These are phyloP conservation scores for Bubo bubo DNA, from an alignment of 2,113 vertebrate species.

Conservation along the genomic window DNA sequence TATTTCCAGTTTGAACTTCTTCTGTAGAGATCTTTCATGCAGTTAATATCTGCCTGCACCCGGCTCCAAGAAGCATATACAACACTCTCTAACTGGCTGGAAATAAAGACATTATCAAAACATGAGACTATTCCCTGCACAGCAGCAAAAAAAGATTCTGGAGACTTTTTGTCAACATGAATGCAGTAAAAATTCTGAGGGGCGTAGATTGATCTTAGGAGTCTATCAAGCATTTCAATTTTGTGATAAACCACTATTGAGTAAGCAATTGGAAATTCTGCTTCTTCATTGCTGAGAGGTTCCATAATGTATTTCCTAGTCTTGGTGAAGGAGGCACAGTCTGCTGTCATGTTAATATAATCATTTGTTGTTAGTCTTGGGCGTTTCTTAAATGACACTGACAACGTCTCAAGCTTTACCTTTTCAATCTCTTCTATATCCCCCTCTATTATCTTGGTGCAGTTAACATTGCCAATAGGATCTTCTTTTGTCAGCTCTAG, in stretches of 20 bases:
- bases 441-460: constrained; percentile 81
- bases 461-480: constrained; percentile 75
- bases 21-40: constrained; percentile 87
- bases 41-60: constrained; percentile 92
- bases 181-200: constrained; percentile 86
- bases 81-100: constrained; percentile 79
- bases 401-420: constrained; percentile 77
- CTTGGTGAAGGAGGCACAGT: constrained; percentile 80
- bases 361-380: constrained; percentile 70
- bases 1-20: constrained; percentile 84
- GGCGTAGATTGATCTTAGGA: constrained; percentile 80
- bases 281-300: constrained; percentile 85
- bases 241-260: constrained; percentile 91
- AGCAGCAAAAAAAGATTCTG: constrained; percentile 72
- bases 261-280: constrained; percentile 87
- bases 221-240: constrained; percentile 89
- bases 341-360: constrained; percentile 80
- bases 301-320: constrained; percentile 83
- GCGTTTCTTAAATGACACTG: constrained; percentile 70
- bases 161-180: constrained; percentile 82
- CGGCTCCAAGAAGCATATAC: constrained; percentile 88
- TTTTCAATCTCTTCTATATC: constrained; percentile 78
- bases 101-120: constrained; percentile 88
- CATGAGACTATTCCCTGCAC: constrained; percentile 82
- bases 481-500: constrained; percentile 74